A percentile compares a stretch with the other conserved stretches of the same genome.
Evolutionary conservation across 2,888 invertebrate genomes (phyloP).

Genomic region (Tachystola acroxantha): DNA sequence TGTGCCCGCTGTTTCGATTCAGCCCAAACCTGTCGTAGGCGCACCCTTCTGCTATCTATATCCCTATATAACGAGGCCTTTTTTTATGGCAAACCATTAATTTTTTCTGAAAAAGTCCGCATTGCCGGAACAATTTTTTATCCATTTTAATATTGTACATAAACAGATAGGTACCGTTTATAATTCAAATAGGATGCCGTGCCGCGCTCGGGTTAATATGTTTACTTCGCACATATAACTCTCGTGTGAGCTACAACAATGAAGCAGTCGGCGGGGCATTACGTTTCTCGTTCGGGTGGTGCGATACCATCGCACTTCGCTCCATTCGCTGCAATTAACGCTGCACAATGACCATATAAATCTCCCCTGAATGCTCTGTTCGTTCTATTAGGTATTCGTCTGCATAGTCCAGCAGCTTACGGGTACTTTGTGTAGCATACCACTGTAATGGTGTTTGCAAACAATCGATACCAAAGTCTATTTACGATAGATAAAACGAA

Average conservation of each 20-base stretch:
- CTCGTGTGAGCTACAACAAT: slow-evolving; percentile 33
- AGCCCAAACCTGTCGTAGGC: slow-evolving; percentile 35
- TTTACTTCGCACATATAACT: slow-evolving; percentile 37
- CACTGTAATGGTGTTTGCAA: slow-evolving; percentile 10
- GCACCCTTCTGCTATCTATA: slow-evolving; percentile 33
- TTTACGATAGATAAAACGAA: slow-evolving; percentile 28
- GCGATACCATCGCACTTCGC: slow-evolving; percentile 67
- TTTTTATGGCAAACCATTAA: slow-evolving; percentile 33
- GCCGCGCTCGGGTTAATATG: slow-evolving; percentile 22
- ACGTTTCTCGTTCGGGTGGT: slow-evolving; percentile 59
- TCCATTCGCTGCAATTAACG: slow-evolving; percentile 72
- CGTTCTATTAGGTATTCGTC: slow-evolving; percentile 46
- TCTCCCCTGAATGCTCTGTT: slow-evolving; percentile 61
- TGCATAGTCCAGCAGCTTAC: slow-evolving; percentile 30
- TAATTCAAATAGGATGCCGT: slow-evolving; percentile 28
- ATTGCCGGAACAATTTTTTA: slow-evolving; percentile 28
- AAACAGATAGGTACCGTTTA: slow-evolving; percentile 29
- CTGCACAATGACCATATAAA: slow-evolving; percentile 73
- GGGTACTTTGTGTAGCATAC: slow-evolving; percentile 19
- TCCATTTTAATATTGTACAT: slow-evolving; percentile 26
- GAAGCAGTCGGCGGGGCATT: slow-evolving; percentile 39
- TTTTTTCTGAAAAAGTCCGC: slow-evolving; percentile 27
- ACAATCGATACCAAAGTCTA: slow-evolving; percentile 7
- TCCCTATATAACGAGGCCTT: slow-evolving; percentile 26
- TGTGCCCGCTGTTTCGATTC: slow-evolving; percentile 38